Conservation (phyloP, 2,888 invertebrate genomes). For the Lamproptera curius region DNA sequence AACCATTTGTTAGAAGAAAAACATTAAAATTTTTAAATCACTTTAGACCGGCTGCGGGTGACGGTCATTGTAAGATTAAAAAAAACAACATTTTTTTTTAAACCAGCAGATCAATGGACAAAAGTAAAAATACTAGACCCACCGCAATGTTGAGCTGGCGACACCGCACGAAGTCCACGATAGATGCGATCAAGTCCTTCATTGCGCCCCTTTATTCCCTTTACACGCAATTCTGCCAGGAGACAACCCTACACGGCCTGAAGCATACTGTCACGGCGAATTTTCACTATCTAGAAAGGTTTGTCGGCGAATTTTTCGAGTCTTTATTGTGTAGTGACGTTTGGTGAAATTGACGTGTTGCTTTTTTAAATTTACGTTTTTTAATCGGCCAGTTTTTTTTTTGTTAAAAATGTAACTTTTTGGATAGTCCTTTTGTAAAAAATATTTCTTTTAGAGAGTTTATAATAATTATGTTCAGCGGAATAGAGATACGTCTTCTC, state of each 20-base stretch:
- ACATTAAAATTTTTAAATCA: too few species aligned
- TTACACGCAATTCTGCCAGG: slow-evolving; percentile 58
- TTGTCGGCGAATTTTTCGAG: slow-evolving; percentile 9
- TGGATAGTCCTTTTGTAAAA: neutral
- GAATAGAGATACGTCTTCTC: too few species aligned
- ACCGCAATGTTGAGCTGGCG: slow-evolving; percentile 58
- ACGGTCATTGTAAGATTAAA: too few species aligned
- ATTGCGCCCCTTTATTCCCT: slow-evolving; percentile 36
- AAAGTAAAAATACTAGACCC: too few species aligned
- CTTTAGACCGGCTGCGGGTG: too few species aligned
- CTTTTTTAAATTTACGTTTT: neutral
- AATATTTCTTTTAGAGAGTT: too few species aligned
- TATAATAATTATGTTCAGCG: too few species aligned
- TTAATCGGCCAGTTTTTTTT: slow-evolving; percentile 6
- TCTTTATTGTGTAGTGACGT: neutral
- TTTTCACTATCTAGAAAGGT: slow-evolving; percentile 65
- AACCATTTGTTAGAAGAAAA: too few species aligned
- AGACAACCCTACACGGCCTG: slow-evolving; percentile 65
- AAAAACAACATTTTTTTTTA: too few species aligned
- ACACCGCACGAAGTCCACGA: slow-evolving; percentile 47
- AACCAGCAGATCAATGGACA: too few species aligned
- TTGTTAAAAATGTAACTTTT: neutral
- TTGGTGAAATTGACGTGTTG: neutral
- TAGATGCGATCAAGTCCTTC: slow-evolving; percentile 37
- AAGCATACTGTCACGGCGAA: slow-evolving; percentile 64